Evolutionary conservation across 2,888 invertebrate genomes (phyloP).

Genomic region (Taphrorychus bicolor): DNA sequence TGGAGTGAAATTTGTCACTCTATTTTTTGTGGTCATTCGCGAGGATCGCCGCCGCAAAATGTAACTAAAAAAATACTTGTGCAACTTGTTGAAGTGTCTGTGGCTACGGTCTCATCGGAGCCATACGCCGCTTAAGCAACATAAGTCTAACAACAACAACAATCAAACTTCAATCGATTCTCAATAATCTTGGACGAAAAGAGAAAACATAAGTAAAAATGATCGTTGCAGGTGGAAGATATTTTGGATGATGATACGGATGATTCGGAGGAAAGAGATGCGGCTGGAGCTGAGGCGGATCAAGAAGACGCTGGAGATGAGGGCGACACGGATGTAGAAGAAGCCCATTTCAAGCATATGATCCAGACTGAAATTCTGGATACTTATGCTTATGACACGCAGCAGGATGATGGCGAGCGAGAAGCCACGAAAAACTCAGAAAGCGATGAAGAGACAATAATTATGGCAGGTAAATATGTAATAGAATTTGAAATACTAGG

Average conservation of each 20-base stretch:
- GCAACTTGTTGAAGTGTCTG: too few species aligned
- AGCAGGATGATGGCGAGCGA: slow-evolving; percentile 42
- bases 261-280: slow-evolving; percentile 46
- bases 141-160: too few species aligned
- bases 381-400: slow-evolving; percentile 49
- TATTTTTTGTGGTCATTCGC: too few species aligned
- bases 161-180: too few species aligned
- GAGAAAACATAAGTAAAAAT: too few species aligned
- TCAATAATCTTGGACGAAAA: background rate
- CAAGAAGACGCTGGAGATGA: slow-evolving; percentile 45
- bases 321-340: slow-evolving; percentile 51
- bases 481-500: background rate
- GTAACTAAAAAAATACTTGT: too few species aligned
- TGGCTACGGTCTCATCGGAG: too few species aligned
- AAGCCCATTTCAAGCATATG: slow-evolving; percentile 42
- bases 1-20: too few species aligned
- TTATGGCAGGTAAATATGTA: background rate
- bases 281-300: slow-evolving; percentile 61
- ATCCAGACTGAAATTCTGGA: slow-evolving; percentile 34
- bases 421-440: slow-evolving; percentile 51
- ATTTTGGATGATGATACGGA: slow-evolving; percentile 70
- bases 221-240: slow-evolving; percentile 69
- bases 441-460: slow-evolving; percentile 28
- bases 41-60: too few species aligned
- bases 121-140: too few species aligned